A percentile compares a stretch with the other conserved stretches of the same genome.
Conservation (phyloP, 2,797 vertebrate genomes). For the Acanthurus lineatus region DNA sequence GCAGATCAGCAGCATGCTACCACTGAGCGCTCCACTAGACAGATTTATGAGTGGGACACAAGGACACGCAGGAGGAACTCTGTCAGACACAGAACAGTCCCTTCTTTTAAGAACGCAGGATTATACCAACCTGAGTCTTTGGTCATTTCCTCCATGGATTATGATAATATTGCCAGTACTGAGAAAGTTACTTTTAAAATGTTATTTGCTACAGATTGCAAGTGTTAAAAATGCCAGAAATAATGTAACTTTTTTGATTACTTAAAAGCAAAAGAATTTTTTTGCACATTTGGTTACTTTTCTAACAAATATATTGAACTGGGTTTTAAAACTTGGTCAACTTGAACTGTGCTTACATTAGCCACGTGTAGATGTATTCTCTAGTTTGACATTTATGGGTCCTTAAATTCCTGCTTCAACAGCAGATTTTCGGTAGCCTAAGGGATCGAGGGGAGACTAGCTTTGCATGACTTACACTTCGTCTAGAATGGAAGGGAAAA, state of each 20-base stretch:
- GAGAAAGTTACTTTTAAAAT: no score
- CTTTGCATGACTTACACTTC: conserved; percentile 62
- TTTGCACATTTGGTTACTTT: no score
- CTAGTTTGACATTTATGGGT: conserved; percentile 40
- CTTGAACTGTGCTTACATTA: no score
- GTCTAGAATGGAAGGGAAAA: conserved; percentile 1
- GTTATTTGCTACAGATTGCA: no score
- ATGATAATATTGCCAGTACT: neutral
- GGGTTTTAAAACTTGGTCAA: no score
- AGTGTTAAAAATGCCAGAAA: no score
- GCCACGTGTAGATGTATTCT: no score
- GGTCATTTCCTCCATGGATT: neutral
- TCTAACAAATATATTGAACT: no score
- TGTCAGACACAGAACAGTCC: neutral
- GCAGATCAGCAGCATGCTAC: conserved; percentile 69
- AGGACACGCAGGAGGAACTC: conserved; percentile 20
- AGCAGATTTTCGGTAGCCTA: conserved; percentile 58
- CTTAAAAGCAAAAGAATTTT: no score
- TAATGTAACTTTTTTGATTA: no score
- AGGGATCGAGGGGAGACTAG: conserved; percentile 47
- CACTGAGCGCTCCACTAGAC: conserved; percentile 49
- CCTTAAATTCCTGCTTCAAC: conserved; percentile 55
- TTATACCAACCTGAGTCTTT: neutral
- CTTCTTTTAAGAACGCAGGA: conserved; percentile 12
- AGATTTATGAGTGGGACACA: conserved; percentile 59